Percentiles rank a stretch among this genome's conserved stretches.
Evolutionary conservation across 2,113 vertebrate genomes (phyloP).

Genomic region (Clupea harengus): DNA sequence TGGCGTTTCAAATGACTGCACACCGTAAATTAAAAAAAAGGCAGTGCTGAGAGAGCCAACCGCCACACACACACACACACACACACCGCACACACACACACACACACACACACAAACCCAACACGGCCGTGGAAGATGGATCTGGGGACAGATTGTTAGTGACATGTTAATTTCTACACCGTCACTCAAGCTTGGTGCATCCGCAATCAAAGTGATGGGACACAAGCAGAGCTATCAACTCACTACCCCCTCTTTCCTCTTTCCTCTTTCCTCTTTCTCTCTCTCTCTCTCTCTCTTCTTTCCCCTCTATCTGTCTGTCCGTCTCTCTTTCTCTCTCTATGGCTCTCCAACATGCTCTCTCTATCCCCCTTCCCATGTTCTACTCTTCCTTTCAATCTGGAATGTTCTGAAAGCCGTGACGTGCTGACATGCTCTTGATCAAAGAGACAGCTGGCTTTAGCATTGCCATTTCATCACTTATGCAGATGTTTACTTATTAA

Average conservation of each 20-base stretch:
- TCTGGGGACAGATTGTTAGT: slow-evolving; percentile 74
- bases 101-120: slow-evolving; percentile 35
- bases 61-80: slow-evolving; percentile 32
- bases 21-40: slow-evolving; percentile 64
- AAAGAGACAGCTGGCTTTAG: background rate
- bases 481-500: slow-evolving; percentile 5
- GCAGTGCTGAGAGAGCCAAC: slow-evolving; percentile 27
- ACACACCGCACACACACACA: slow-evolving; percentile 41
- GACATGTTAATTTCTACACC: slow-evolving; percentile 79
- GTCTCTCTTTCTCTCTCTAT: slow-evolving; percentile 3
- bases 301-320: slow-evolving; percentile 35
- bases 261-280: slow-evolving; percentile 9
- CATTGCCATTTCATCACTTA: background rate
- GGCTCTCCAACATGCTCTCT: background rate
- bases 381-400: background rate
- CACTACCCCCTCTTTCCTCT: slow-evolving; percentile 27
- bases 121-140: slow-evolving; percentile 69
- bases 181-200: slow-evolving; percentile 71
- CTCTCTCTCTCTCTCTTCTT: slow-evolving; percentile 21
- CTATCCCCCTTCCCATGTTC: background rate
- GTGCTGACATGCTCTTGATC: background rate
- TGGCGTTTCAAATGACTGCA: slow-evolving; percentile 65
- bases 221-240: slow-evolving; percentile 50
- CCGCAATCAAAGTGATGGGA: slow-evolving; percentile 65
- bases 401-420: slow-evolving; percentile 9